These are phyloP conservation scores for Tenthredo amoena DNA, from an alignment of 2,888 invertebrate species.

Conservation along the genomic window DNA sequence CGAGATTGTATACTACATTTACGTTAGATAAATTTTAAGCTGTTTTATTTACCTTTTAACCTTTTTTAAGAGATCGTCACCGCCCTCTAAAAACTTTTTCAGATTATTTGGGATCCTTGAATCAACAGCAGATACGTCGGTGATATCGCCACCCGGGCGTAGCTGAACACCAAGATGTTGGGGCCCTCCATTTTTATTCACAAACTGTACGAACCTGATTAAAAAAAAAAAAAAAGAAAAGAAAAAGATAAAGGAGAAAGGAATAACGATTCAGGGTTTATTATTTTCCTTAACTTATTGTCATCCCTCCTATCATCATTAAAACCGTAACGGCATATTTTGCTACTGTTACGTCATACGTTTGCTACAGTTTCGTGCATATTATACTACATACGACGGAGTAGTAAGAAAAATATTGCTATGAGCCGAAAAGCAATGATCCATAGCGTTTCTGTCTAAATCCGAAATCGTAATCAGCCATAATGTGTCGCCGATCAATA, in stretches of 20 bases:
- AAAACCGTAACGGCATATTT: neutral
- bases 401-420: neutral
- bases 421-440: neutral
- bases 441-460: neutral
- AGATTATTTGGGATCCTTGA: constrained; percentile 80
- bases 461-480: neutral
- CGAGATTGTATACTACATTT: neutral
- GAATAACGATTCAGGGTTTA: neutral
- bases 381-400: no score
- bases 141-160: constrained; percentile 84
- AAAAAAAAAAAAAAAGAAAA: neutral
- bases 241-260: neutral
- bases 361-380: neutral
- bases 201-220: constrained; percentile 85
- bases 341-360: neutral
- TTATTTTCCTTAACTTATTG: neutral
- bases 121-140: constrained; percentile 82
- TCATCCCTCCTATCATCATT: neutral
- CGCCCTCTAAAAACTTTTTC: constrained; percentile 80
- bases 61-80: constrained; percentile 78
- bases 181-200: constrained; percentile 80
- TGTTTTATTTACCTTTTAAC: constrained; percentile 79
- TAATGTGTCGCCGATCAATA: neutral
- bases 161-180: constrained; percentile 86
- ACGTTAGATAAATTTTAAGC: neutral